Percentiles rank a stretch among this genome's conserved stretches.
These are phyloP conservation scores for Lordiphosa mommai DNA, from an alignment of 1,140 invertebrate species.

Conservation along the genomic window DNA sequence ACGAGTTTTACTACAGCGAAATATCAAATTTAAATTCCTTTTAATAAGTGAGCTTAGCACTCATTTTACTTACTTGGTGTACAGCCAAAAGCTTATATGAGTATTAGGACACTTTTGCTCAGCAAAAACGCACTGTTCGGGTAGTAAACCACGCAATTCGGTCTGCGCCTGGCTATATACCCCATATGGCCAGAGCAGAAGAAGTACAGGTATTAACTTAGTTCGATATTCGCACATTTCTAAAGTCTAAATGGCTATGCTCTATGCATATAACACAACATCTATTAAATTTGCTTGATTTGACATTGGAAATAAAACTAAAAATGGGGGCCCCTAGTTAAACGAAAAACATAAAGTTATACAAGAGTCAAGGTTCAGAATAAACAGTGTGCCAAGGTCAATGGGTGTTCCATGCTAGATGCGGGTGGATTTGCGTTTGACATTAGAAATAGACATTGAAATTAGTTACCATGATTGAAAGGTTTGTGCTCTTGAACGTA, in stretches of 20 bases:
- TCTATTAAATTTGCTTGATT: constrained; percentile 42
- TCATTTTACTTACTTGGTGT: constrained; percentile 71
- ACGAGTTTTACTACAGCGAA: constrained; percentile 24
- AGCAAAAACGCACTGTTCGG: constrained; percentile 42
- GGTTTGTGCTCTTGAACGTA: neutral
- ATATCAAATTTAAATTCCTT: neutral
- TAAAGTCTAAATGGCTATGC: constrained; percentile 31
- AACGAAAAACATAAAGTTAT: constrained; percentile 18
- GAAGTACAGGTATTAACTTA: neutral
- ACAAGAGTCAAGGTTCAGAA: constrained; percentile 41
- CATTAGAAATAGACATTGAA: constrained; percentile 30
- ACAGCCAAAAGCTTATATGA: constrained; percentile 61
- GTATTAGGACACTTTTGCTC: constrained; percentile 55
- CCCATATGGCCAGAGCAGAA: neutral
- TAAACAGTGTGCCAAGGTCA: constrained; percentile 44
- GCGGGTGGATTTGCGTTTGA: neutral
- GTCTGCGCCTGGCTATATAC: neutral
- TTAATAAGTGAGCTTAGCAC: no score
- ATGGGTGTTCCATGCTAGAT: constrained; percentile 18
- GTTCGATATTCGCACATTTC: constrained; percentile 42
- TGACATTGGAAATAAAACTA: constrained; percentile 23
- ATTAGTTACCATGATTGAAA: neutral
- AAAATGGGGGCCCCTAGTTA: constrained; percentile 24
- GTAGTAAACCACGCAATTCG: constrained; percentile 22
- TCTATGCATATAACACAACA: constrained; percentile 17